Conservation (phyloP, 2,113 vertebrate genomes). For the Solea solea region DNA sequence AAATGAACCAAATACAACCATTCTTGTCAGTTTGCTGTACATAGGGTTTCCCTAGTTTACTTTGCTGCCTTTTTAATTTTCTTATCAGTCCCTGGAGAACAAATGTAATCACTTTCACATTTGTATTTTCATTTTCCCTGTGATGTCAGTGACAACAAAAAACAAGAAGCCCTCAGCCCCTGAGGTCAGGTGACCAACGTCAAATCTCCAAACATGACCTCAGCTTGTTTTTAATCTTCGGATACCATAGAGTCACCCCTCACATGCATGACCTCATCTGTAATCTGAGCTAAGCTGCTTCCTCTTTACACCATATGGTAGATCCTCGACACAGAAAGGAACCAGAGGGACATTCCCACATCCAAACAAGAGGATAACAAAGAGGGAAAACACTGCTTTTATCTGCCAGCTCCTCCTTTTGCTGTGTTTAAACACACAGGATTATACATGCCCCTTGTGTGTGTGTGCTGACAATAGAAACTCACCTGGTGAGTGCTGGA, state of each 20-base stretch:
- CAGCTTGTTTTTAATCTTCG: constrained; percentile 48
- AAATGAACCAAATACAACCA: no score
- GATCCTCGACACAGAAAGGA: constrained; percentile 20
- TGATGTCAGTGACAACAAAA: constrained; percentile 9
- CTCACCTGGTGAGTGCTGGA: constrained; percentile 73
- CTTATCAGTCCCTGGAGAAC: no score
- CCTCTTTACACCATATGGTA: constrained; percentile 28
- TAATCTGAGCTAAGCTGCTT: constrained; percentile 41
- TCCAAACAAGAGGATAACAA: constrained; percentile 8
- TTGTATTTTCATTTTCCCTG: no score
- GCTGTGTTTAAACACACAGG: constrained; percentile 13
- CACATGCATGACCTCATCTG: constrained; percentile 26
- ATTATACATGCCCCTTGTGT: not conserved
- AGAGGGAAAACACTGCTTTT: constrained; percentile 18
- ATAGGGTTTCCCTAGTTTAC: no score
- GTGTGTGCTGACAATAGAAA: not conserved
- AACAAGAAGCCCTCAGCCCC: not conserved
- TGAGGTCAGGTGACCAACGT: constrained; percentile 31
- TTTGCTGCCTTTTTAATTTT: no score
- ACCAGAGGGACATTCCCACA: constrained; percentile 8
- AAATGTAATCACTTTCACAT: no score
- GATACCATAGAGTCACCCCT: constrained; percentile 12
- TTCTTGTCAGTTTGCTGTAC: no score
- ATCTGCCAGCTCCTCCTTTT: constrained; percentile 11
- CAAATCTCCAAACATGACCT: constrained; percentile 38